A percentile compares a stretch with the other conserved stretches of the same genome.
These are phyloP conservation scores for Coenonympha glycerion DNA, from an alignment of 2,888 invertebrate genomes.

Conservation along the genomic window DNA sequence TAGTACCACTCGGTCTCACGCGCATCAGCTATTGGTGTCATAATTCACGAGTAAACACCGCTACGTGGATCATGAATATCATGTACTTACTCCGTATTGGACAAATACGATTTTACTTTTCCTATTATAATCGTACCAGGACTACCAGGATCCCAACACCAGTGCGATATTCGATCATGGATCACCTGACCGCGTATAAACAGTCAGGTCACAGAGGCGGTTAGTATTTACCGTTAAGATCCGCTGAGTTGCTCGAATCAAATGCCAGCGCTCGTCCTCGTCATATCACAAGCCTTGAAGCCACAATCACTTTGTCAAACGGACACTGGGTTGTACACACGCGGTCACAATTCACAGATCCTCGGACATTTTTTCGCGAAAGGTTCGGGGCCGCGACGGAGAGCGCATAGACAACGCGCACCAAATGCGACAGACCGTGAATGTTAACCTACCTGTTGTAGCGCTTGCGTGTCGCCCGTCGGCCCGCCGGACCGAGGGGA, in stretches of 20 bases:
- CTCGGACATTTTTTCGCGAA: constrained; percentile 56
- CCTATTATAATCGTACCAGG: not conserved
- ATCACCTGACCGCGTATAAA: constrained; percentile 68
- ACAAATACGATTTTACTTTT: not conserved
- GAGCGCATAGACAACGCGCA: constrained; percentile 64
- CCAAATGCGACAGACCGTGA: constrained; percentile 72
- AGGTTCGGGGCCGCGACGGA: constrained; percentile 55
- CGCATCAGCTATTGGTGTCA: constrained; percentile 50
- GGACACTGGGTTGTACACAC: constrained; percentile 61
- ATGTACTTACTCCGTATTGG: not conserved
- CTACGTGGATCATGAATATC: constrained; percentile 55
- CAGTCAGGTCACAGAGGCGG: constrained; percentile 62
- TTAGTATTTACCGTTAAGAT: constrained; percentile 71
- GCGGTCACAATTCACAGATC: constrained; percentile 57
- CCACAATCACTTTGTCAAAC: constrained; percentile 39
- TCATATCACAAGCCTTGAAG: no score
- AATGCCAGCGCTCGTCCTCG: constrained; percentile 46
- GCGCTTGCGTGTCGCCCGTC: constrained; percentile 69
- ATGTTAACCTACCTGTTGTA: constrained; percentile 74
- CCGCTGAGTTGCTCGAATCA: constrained; percentile 54
- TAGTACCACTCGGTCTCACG: constrained; percentile 25
- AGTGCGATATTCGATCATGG: constrained; percentile 37
- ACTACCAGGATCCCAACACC: constrained; percentile 3
- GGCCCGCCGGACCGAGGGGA: constrained; percentile 49
- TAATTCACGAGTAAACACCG: constrained; percentile 68